phyloP scores from a whole-genome alignment of 1,140 invertebrate genomes.

The Drosophila navojoa region DNA sequence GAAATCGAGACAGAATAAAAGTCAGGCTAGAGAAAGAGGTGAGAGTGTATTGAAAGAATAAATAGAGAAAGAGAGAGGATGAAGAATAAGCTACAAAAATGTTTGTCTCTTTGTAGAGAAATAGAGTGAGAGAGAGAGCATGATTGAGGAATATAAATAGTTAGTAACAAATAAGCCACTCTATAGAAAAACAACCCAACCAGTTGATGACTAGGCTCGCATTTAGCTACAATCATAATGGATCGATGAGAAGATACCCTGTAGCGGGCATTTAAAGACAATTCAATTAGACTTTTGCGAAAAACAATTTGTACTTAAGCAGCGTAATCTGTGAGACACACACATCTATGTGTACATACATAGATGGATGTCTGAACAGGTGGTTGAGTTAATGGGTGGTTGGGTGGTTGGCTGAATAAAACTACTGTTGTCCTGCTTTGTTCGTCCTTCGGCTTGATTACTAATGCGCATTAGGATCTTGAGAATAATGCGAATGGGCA shows the following conservation, averaged over 20 bases:
- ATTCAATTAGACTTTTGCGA: no score
- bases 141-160: no score
- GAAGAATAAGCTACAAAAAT: background rate
- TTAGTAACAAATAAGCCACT: background rate
- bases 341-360: no score
- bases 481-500: slow-evolving; percentile 30
- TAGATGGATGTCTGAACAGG: background rate
- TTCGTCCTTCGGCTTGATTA: slow-evolving; percentile 13
- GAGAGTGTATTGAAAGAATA: background rate
- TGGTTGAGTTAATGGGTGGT: background rate
- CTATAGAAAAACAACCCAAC: background rate
- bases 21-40: background rate
- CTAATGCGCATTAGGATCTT: slow-evolving; percentile 49
- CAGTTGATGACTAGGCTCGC: no score
- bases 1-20: background rate
- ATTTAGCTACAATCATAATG: no score
- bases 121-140: no score
- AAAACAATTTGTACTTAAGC: no score
- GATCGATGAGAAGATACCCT: no score
- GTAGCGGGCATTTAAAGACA: no score
- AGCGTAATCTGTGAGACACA: no score
- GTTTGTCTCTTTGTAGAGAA: no score
- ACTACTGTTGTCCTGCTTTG: slow-evolving; percentile 2
- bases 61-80: background rate
- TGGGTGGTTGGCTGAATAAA: slow-evolving; percentile 2